A percentile compares a stretch with the other conserved stretches of the same genome.
Evolutionary conservation across 2,888 invertebrate species (phyloP).

Genomic region (Hydropsyche betteni): DNA sequence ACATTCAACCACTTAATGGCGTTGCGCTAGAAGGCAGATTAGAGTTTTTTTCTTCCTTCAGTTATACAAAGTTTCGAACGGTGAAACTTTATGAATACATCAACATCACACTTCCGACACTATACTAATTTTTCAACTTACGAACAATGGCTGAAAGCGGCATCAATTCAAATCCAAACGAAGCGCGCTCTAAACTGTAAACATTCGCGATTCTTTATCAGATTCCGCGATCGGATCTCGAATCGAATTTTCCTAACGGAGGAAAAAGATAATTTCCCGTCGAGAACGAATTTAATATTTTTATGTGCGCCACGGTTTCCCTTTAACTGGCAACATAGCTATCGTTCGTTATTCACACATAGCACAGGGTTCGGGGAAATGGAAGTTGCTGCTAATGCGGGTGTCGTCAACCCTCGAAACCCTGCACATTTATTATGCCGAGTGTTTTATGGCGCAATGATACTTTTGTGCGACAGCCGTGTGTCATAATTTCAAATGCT

Average conservation of each 20-base stretch:
- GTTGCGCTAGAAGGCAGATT: slow-evolving; percentile 28
- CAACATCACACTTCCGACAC: slow-evolving; percentile 22
- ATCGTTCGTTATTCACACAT: slow-evolving; percentile 41
- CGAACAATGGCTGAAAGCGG: background rate
- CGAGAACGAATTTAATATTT: background rate
- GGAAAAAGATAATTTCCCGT: slow-evolving; percentile 24
- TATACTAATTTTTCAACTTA: slow-evolving; percentile 6
- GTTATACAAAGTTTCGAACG: slow-evolving; percentile 20
- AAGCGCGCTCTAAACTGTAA: too few species aligned
- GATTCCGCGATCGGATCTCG: too few species aligned
- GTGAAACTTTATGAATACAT: slow-evolving; percentile 30
- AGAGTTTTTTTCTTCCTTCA: slow-evolving; percentile 20
- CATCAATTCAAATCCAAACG: too few species aligned
- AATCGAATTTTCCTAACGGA: background rate
- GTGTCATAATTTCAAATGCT: too few species aligned
- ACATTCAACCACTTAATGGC: slow-evolving; percentile 21
- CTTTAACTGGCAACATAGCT: slow-evolving; percentile 50
- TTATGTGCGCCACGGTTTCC: slow-evolving; percentile 35
- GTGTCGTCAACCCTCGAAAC: slow-evolving; percentile 4
- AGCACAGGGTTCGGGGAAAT: slow-evolving; percentile 29
- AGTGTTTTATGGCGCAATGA: too few species aligned
- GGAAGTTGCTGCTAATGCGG: slow-evolving; percentile 21
- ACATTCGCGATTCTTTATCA: too few species aligned
- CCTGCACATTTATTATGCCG: too few species aligned
- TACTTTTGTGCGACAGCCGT: too few species aligned